Conservation (phyloP, 2,888 invertebrate genomes). For the Ophonus ardosiacus region DNA sequence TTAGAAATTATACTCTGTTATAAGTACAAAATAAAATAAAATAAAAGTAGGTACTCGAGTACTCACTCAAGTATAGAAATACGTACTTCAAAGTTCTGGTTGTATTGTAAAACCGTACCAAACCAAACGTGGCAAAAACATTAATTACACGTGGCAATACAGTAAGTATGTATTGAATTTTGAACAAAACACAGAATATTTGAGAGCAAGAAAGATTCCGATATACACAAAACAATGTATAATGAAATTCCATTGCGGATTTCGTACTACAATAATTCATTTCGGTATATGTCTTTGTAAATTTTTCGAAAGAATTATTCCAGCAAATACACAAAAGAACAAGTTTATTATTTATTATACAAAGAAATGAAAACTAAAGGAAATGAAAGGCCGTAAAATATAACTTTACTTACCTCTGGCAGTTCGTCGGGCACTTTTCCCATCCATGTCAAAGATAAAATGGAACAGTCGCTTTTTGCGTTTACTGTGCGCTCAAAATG, state of each 20-base stretch:
- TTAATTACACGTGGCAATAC: slow-evolving; percentile 10
- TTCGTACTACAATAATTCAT: slow-evolving; percentile 1
- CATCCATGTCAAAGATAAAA: slow-evolving; percentile 98
- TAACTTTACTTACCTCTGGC: slow-evolving; percentile 87
- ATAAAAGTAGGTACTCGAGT: too few species aligned
- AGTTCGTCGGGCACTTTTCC: slow-evolving; percentile 97
- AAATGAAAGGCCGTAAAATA: slow-evolving; percentile 15
- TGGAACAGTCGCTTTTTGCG: slow-evolving; percentile 96
- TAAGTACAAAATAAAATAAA: too few species aligned
- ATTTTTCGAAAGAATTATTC: neutral
- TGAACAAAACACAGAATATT: slow-evolving; percentile 25
- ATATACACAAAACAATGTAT: slow-evolving; percentile 37
- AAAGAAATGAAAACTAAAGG: slow-evolving; percentile 6
- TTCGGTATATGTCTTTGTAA: neutral
- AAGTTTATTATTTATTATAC: slow-evolving; percentile 4
- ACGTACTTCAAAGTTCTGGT: too few species aligned
- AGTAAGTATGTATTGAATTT: slow-evolving; percentile 20
- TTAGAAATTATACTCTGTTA: too few species aligned
- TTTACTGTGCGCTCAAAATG: slow-evolving; percentile 96
- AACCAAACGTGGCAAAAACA: neutral
- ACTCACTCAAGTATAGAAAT: too few species aligned
- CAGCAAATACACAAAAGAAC: neutral
- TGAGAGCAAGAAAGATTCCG: slow-evolving; percentile 2
- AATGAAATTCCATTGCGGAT: slow-evolving; percentile 24
- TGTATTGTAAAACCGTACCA: too few species aligned